Conservation (phyloP, 1,140 invertebrate species). For the Matsumurasca onukii region DNA sequence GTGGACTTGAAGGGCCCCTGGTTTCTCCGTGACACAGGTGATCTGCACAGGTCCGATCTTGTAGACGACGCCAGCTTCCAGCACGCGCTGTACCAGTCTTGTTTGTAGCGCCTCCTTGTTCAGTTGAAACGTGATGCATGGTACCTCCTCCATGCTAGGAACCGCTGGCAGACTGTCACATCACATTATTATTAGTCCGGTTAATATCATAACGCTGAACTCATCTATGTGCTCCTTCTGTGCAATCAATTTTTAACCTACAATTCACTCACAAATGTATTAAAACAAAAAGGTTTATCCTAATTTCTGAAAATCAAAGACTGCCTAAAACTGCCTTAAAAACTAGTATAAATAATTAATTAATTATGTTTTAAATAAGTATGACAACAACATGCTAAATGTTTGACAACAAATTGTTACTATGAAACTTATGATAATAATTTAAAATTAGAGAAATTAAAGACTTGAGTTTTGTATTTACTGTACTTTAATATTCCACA, state of each 20-base stretch:
- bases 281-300: not conserved
- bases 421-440: too few species aligned
- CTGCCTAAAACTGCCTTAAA: not conserved
- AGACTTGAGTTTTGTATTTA: too few species aligned
- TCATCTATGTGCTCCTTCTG: not conserved
- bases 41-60: conserved; percentile 40
- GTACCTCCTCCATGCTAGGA: conserved; percentile 39
- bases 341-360: not conserved
- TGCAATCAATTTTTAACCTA: not conserved
- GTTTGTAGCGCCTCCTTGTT: conserved; percentile 21
- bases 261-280: not conserved
- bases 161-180: conserved; percentile 38
- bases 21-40: conserved; percentile 36
- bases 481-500: too few species aligned
- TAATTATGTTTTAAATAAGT: too few species aligned
- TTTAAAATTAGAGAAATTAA: too few species aligned
- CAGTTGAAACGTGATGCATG: conserved; percentile 37
- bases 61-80: conserved; percentile 35
- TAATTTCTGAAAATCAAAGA: not conserved
- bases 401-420: too few species aligned
- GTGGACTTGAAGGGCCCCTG: conserved; percentile 38
- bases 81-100: conserved; percentile 24
- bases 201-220: too few species aligned
- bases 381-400: not conserved
- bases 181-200: not conserved